Percentiles rank a stretch among this genome's conserved stretches.
These are phyloP conservation scores for Aphelenchoides besseyi DNA, from an alignment of 1,140 invertebrate species.

Conservation along the genomic window DNA sequence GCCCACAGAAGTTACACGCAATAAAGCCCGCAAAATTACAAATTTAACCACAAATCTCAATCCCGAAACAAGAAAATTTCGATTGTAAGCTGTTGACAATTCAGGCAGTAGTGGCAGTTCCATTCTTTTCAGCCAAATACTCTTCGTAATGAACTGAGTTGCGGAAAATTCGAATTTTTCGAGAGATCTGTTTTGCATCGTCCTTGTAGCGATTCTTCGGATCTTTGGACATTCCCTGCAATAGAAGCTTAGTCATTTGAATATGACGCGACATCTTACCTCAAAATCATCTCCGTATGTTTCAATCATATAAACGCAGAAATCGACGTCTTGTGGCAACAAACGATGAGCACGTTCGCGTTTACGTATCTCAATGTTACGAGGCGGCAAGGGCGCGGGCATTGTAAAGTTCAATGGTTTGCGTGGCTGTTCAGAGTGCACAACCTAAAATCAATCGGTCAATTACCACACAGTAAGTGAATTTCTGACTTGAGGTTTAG, in stretches of 20 bases:
- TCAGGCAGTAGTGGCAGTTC: neutral
- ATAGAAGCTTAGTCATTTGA: neutral
- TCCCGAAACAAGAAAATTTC: too few relatives aligned
- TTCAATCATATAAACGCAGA: constrained; percentile 43
- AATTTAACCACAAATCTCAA: too few relatives aligned
- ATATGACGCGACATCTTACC: too few relatives aligned
- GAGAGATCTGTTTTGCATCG: constrained; percentile 24
- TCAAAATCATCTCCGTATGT: constrained; percentile 42
- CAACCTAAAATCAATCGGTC: constrained; percentile 19
- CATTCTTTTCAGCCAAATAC: constrained; percentile 23
- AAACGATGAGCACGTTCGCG: constrained; percentile 31
- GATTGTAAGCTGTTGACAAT: too few relatives aligned
- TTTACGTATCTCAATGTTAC: neutral
- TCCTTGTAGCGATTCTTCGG: constrained; percentile 35
- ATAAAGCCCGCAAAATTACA: constrained; percentile 1
- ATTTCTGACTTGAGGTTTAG: constrained; percentile 7
- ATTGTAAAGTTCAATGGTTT: constrained; percentile 21
- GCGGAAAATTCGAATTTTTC: constrained; percentile 43
- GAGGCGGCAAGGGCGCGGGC: constrained; percentile 21
- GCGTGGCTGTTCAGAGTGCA: constrained; percentile 19
- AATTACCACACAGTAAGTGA: neutral
- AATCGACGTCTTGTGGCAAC: constrained; percentile 37
- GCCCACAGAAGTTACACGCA: neutral
- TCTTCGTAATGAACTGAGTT: constrained; percentile 34
- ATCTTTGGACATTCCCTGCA: constrained; percentile 46